Base-by-base conservation (phyloP, 2,797 vertebrate species). In the Gastrophryne carolinensis region DNA sequence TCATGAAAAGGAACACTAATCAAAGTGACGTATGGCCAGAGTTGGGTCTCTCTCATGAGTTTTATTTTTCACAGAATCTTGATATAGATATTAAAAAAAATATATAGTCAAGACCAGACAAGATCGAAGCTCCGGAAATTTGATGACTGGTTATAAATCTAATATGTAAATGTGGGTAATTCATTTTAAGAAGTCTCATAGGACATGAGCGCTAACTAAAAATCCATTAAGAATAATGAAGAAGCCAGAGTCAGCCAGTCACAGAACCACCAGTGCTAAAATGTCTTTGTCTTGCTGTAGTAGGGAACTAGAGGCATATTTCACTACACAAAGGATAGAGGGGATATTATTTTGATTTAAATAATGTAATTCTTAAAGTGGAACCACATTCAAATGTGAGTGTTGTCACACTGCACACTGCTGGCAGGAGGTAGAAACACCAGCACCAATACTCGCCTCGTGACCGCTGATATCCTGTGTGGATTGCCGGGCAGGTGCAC, bases 91-190 rank as follows among this genome's bases (percentile, higher is more conserved):
- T 35, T 34, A 52, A 66, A 50, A 34, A 23, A 37, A 53, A 67
- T 52, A 27, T 66, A 67, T 53, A 53, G 17, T 53, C 49, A 56
- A 44, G 54, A 79, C 56, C 0, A 15, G 77, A 81, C 58, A 12
- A 81, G 72, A 79, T 81, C 86, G 80, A 79, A 53, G 64, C 64
- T 67, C 32, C 29, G 19, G 47, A 17, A 53, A 26, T 30, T 66
- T 23, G 23, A 9, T 34, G 29, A 30, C 15, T 15, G 44, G 29
- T 15, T 66, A 52, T 52, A 66, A 52, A 66, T 52, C 29, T 37
- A 67, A 37, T 53, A 67, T 52, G 30, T 6, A 66, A 66, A 52
- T 66, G 9, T 27, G 35, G 41, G 63, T 53, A 35, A 52, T 66
- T 66, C 13, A 26, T n/a, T 65, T 50, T 32, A 9, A 15, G 17